Evolutionary conservation across 2,113 vertebrate species (phyloP).

Genomic region (Holacanthus passer): DNA sequence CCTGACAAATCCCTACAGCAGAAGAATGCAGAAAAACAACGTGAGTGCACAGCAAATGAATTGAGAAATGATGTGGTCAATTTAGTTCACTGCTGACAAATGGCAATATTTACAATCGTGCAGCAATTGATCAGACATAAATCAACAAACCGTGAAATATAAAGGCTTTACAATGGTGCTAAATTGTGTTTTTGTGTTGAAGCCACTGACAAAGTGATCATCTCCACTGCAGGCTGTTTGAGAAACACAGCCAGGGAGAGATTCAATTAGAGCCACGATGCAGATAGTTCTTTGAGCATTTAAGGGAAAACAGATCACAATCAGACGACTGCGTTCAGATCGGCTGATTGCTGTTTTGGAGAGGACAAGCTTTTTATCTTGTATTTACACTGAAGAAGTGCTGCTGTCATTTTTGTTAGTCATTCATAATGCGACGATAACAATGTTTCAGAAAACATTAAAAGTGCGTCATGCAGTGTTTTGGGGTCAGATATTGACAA

Average conservation of each 20-base stretch:
- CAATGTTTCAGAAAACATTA: slow-evolving; percentile 39
- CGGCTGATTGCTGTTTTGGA: slow-evolving; percentile 68
- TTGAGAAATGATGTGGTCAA: slow-evolving; percentile 62
- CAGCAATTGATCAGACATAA: slow-evolving; percentile 71
- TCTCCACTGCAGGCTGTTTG: slow-evolving; percentile 72
- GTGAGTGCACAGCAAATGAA: slow-evolving; percentile 48
- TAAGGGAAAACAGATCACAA: slow-evolving; percentile 79
- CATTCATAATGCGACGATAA: slow-evolving; percentile 58
- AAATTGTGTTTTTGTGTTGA: slow-evolving; percentile 71
- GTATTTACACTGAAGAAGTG: slow-evolving; percentile 44
- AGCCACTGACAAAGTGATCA: slow-evolving; percentile 72
- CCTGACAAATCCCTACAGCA: slow-evolving; percentile 50
- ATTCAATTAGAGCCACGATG: slow-evolving; percentile 79
- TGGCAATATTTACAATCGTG: slow-evolving; percentile 68
- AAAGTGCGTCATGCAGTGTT: slow-evolving; percentile 8
- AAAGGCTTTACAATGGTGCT: slow-evolving; percentile 70
- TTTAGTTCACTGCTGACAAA: slow-evolving; percentile 68
- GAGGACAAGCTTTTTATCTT: slow-evolving; percentile 55
- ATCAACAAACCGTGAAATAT: slow-evolving; percentile 73
- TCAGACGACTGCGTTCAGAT: slow-evolving; percentile 66
- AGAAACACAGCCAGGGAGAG: slow-evolving; percentile 69
- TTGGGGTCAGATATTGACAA: slow-evolving; percentile 16
- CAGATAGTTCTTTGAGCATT: slow-evolving; percentile 75
- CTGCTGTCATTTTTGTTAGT: slow-evolving; percentile 46
- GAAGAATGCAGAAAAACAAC: slow-evolving; percentile 47